Conservation (phyloP, 2,797 vertebrate genomes). For the Cyprinodon diabolis region DNA sequence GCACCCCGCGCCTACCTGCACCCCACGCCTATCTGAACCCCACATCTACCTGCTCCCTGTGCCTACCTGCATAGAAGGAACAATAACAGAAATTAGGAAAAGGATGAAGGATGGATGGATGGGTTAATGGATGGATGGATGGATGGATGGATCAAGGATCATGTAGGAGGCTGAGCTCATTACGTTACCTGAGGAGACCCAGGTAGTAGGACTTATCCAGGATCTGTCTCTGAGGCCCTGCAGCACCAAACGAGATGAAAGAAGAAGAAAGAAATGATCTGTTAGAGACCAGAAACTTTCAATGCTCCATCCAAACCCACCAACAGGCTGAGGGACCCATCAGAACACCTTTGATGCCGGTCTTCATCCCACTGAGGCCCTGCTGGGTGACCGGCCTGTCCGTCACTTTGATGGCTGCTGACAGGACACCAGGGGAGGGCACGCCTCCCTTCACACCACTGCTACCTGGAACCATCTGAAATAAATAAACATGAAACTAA, state of each 20-base stretch:
- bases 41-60: too few relatives aligned
- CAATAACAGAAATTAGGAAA: too few relatives aligned
- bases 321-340: neutral
- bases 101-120: too few relatives aligned
- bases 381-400: conserved; percentile 97
- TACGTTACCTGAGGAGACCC: conserved; percentile 89
- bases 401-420: conserved; percentile 93
- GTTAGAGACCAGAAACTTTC: too few relatives aligned
- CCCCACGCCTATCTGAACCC: too few relatives aligned
- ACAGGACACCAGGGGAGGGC: conserved; percentile 83
- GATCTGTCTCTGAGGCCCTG: conserved; percentile 97
- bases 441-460: conserved; percentile 82
- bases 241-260: neutral
- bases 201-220: conserved; percentile 98
- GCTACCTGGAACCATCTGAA: conserved; percentile 87
- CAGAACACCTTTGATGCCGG: conserved; percentile 87
- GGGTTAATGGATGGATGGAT: too few relatives aligned
- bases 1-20: too few relatives aligned
- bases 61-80: too few relatives aligned
- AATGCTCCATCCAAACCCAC: neutral
- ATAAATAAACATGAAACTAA: neutral
- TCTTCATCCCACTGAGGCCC: conserved; percentile 98
- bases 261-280: too few relatives aligned
- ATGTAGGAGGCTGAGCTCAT: neutral
- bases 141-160: neutral